Conservation (phyloP, 1,140 invertebrate species). For the Dreissena rostriformis region DNA sequence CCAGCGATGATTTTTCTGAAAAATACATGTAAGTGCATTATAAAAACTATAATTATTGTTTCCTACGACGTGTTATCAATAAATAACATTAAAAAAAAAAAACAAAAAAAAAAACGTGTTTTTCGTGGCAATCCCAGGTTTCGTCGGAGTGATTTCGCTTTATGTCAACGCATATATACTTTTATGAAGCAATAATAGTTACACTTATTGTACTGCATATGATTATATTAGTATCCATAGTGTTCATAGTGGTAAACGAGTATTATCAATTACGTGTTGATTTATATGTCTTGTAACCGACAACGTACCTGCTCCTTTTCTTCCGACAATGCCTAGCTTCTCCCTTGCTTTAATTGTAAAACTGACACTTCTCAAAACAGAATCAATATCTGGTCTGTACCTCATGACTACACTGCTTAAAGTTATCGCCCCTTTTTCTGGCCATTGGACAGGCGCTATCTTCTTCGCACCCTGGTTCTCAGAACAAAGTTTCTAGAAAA, state of each 20-base stretch:
- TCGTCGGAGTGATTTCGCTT: no score
- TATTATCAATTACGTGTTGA: no score
- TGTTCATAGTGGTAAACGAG: no score
- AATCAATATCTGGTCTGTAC: conserved; percentile 81
- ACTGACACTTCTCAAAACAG: conserved; percentile 82
- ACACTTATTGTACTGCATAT: no score
- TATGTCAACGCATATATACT: no score
- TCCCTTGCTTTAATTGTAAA: conserved; percentile 84
- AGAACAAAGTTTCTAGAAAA: conserved; percentile 6
- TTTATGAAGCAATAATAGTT: no score
- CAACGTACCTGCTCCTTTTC: conserved; percentile 80
- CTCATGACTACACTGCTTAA: conserved; percentile 82
- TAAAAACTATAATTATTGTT: no score
- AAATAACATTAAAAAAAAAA: no score
- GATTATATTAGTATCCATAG: no score
- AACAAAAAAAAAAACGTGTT: no score
- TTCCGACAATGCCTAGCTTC: conserved; percentile 83
- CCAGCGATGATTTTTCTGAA: neutral
- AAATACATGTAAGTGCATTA: neutral
- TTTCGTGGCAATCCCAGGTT: no score
- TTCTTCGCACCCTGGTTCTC: conserved; percentile 3
- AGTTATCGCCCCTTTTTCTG: conserved; percentile 81
- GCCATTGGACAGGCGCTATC: conserved; percentile 82
- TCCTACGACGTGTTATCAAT: no score
- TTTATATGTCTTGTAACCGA: neutral